Evolutionary conservation across 2,797 vertebrate genomes (phyloP).

Genomic region (Enteromius treurensis): DNA sequence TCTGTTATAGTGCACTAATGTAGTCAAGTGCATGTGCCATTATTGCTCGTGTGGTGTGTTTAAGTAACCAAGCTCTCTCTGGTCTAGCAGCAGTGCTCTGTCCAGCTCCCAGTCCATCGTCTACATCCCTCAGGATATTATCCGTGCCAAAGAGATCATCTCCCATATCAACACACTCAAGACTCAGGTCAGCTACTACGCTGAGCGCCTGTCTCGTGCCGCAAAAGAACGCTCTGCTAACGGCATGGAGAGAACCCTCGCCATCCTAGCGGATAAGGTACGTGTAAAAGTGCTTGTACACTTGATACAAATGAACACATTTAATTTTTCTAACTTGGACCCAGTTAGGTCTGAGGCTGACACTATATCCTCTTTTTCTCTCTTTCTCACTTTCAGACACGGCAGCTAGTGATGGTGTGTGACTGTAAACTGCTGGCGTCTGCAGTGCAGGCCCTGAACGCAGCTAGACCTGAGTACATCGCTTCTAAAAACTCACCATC

Average conservation of each 20-base stretch:
- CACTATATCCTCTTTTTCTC: neutral
- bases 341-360: neutral
- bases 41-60: neutral
- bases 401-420: slow-evolving; percentile 93
- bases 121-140: slow-evolving; percentile 92
- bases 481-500: slow-evolving; percentile 94
- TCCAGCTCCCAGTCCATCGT: slow-evolving; percentile 92
- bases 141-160: slow-evolving; percentile 96
- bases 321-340: neutral
- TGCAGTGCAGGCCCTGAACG: slow-evolving; percentile 92
- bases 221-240: slow-evolving; percentile 94
- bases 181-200: slow-evolving; percentile 98
- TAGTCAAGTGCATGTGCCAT: neutral
- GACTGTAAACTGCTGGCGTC: slow-evolving; percentile 94
- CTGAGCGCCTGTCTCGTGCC: slow-evolving; percentile 92
- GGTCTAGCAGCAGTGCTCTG: slow-evolving; percentile 68
- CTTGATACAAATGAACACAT: neutral
- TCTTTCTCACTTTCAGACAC: slow-evolving; percentile 86
- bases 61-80: slow-evolving; percentile 23
- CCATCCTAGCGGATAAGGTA: slow-evolving; percentile 96
- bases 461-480: slow-evolving; percentile 94
- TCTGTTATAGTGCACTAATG: neutral
- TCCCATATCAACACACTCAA: slow-evolving; percentile 96
- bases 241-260: slow-evolving; percentile 92
- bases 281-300: neutral